Conservation (phyloP, 2,113 vertebrate species). For the Nicator chloris region DNA sequence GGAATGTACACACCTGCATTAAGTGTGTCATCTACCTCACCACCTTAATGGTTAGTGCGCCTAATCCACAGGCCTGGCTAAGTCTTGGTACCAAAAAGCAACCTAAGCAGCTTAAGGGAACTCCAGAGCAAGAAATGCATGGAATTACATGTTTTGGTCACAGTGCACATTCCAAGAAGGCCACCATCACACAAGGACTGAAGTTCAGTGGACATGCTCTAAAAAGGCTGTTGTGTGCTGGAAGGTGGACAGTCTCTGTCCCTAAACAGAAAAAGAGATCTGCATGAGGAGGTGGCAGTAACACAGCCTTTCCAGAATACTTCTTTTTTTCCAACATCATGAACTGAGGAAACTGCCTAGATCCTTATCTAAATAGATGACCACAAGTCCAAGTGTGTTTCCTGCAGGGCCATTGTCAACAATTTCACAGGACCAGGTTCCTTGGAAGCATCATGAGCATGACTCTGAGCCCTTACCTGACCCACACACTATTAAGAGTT, state of each 20-base stretch:
- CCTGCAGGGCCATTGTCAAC: neutral
- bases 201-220: neutral
- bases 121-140: neutral
- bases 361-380: neutral
- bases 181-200: neutral
- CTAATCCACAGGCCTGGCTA: neutral
- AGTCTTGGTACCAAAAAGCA: neutral
- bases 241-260: neutral
- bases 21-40: neutral
- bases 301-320: neutral
- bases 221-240: neutral
- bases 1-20: neutral
- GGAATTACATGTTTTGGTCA: neutral
- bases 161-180: neutral
- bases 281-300: fast-evolving
- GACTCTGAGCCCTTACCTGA: neutral
- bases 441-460: neutral
- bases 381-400: neutral
- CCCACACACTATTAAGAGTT: neutral
- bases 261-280: neutral
- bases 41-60: neutral
- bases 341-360: neutral
- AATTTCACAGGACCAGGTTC: neutral
- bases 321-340: neutral
- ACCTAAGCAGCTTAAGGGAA: neutral